Evolutionary conservation across 2,888 invertebrate species (phyloP).

Genomic region (Kryphioiulus occultus): DNA sequence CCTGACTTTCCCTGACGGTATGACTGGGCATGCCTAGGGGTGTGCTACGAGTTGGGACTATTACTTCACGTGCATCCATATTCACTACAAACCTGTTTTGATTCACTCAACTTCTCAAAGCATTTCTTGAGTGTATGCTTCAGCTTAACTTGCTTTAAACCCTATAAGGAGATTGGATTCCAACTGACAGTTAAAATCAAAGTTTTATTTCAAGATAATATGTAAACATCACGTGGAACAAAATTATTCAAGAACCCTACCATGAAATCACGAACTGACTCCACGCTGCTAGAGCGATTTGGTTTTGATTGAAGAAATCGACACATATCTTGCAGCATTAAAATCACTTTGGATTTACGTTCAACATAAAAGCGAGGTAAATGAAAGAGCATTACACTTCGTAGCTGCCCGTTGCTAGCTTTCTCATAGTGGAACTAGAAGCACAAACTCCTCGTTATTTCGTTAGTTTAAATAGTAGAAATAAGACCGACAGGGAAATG

Average conservation of each 20-base stretch:
- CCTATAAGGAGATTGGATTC: background rate
- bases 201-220: background rate
- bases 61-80: too few relatives aligned
- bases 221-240: background rate
- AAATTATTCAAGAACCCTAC: background rate
- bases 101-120: background rate
- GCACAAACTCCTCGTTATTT: background rate
- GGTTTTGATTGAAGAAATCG: conserved; percentile 68
- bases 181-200: too few relatives aligned
- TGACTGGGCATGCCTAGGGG: too few relatives aligned
- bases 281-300: conserved; percentile 59
- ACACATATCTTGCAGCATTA: conserved; percentile 68
- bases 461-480: background rate
- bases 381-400: conserved; percentile 59
- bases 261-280: background rate
- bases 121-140: conserved; percentile 36
- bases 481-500: background rate
- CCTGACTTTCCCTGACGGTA: too few relatives aligned
- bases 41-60: too few relatives aligned
- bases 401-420: conserved; percentile 54
- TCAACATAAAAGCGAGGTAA: conserved; percentile 68
- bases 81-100: background rate
- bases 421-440: conserved; percentile 55
- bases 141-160: background rate
- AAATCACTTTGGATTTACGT: conserved; percentile 67